phyloP scores from a whole-genome alignment of 2,797 vertebrate species.

The Bryconaethiops microstoma region DNA sequence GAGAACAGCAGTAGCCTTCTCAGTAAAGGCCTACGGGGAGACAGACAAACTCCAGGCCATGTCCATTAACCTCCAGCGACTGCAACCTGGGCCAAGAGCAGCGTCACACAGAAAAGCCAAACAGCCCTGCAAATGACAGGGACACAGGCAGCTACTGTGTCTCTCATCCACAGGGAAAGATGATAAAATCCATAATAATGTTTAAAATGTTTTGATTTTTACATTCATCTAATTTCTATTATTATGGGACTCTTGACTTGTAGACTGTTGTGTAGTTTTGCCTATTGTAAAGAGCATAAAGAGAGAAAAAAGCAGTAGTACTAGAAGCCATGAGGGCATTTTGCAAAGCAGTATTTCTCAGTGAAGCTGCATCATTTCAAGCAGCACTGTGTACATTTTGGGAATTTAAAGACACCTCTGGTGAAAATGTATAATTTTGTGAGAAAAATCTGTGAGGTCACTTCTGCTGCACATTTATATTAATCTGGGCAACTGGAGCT shows the following conservation, averaged over 20 bases:
- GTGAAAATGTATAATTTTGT: neutral
- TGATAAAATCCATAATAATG: constrained; percentile 73
- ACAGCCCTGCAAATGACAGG: neutral
- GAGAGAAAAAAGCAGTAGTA: constrained; percentile 51
- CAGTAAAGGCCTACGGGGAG: constrained; percentile 65
- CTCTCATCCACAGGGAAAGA: constrained; percentile 61
- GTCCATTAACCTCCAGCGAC: constrained; percentile 66
- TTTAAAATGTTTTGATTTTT: neutral
- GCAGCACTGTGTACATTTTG: neutral
- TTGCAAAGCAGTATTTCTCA: too few species aligned
- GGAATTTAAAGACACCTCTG: neutral
- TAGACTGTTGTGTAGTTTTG: neutral
- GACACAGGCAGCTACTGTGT: constrained; percentile 28
- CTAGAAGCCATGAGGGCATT: too few species aligned
- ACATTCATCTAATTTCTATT: neutral
- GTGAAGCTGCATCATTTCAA: too few species aligned
- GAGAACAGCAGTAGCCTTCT: constrained; percentile 16
- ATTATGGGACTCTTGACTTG: neutral
- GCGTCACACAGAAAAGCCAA: neutral
- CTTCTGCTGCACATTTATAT: neutral
- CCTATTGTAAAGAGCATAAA: neutral
- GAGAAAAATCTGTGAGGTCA: neutral
- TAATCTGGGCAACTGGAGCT: too few species aligned
- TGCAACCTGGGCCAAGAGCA: neutral
- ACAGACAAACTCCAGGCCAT: constrained; percentile 49